Evolutionary conservation across 2,113 vertebrate genomes (phyloP).

Genomic region (Hepsetus odoe): DNA sequence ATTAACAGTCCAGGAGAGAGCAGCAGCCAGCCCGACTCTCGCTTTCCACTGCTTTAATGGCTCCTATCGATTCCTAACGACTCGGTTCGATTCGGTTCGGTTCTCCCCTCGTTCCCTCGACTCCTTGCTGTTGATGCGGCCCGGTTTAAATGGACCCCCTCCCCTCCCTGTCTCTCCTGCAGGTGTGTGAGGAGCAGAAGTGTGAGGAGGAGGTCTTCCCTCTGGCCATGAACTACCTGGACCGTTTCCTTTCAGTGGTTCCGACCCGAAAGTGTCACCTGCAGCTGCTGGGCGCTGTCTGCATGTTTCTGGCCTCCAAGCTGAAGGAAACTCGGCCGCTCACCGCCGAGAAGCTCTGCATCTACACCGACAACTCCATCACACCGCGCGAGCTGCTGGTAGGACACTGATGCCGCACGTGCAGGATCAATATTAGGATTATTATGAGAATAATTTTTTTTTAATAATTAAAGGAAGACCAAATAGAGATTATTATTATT

Average conservation of each 20-base stretch:
- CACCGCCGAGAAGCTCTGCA: slow-evolving; percentile 95
- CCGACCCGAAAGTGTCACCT: slow-evolving; percentile 93
- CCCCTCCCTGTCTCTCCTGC: slow-evolving; percentile 33
- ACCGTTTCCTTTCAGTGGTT: slow-evolving; percentile 93
- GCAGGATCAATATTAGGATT: not conserved
- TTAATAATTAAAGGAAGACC: too few species aligned
- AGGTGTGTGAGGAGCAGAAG: slow-evolving; percentile 98
- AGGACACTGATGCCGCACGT: slow-evolving; percentile 64
- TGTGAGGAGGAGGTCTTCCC: slow-evolving; percentile 98
- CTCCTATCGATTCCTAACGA: not conserved
- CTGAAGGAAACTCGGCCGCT: slow-evolving; percentile 95
- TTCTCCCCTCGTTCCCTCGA: too few species aligned
- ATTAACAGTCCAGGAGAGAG: too few species aligned
- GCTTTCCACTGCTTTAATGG: too few species aligned
- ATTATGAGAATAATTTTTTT: too few species aligned
- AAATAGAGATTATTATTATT: too few species aligned
- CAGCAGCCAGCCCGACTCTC: too few species aligned
- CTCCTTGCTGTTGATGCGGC: too few species aligned
- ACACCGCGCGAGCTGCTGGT: slow-evolving; percentile 95
- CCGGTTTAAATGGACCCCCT: not conserved
- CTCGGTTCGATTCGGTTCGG: not conserved
- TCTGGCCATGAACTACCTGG: slow-evolving; percentile 98
- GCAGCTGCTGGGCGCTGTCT: slow-evolving; percentile 93
- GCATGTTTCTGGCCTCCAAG: slow-evolving; percentile 98
- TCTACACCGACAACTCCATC: slow-evolving; percentile 98